Conservation (phyloP, 2,797 vertebrate genomes). For the Pampus argenteus region DNA sequence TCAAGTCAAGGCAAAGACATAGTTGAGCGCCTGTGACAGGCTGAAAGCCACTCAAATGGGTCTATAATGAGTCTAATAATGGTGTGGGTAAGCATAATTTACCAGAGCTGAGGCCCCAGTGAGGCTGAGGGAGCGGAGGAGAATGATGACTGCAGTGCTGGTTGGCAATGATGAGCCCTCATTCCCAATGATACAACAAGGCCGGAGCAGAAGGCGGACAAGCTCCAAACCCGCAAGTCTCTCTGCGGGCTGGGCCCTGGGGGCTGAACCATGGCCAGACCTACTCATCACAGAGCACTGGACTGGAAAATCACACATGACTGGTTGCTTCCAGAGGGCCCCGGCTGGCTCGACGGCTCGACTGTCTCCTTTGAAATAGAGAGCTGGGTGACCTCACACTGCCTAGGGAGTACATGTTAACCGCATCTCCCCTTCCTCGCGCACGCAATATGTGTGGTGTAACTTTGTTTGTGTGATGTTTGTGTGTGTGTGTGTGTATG, state of each 20-base stretch:
- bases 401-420: slow-evolving; percentile 76
- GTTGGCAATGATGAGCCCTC: slow-evolving; percentile 76
- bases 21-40: slow-evolving; percentile 82
- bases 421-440: slow-evolving; percentile 60
- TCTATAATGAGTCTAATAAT: slow-evolving; percentile 85
- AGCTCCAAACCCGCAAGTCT: slow-evolving; percentile 75
- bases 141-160: slow-evolving; percentile 72
- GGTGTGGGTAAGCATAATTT: slow-evolving; percentile 83
- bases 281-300: slow-evolving; percentile 80
- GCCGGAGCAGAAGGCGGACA: slow-evolving; percentile 77
- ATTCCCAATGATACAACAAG: slow-evolving; percentile 73
- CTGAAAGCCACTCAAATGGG: slow-evolving; percentile 83
- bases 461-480: slow-evolving; percentile 33
- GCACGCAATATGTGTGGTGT: slow-evolving; percentile 36
- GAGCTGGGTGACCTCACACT: slow-evolving; percentile 80
- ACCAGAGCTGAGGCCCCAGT: slow-evolving; percentile 67
- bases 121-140: slow-evolving; percentile 54
- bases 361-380: slow-evolving; percentile 82
- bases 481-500: slow-evolving; percentile 37
- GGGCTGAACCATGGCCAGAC: slow-evolving; percentile 64
- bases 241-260: slow-evolving; percentile 63
- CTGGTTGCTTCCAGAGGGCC: slow-evolving; percentile 79
- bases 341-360: slow-evolving; percentile 64
- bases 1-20: slow-evolving; percentile 83
- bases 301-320: slow-evolving; percentile 84